phyloP scores from a whole-genome alignment of 1,140 invertebrate genomes.

The Brachionus rotundiformis region DNA sequence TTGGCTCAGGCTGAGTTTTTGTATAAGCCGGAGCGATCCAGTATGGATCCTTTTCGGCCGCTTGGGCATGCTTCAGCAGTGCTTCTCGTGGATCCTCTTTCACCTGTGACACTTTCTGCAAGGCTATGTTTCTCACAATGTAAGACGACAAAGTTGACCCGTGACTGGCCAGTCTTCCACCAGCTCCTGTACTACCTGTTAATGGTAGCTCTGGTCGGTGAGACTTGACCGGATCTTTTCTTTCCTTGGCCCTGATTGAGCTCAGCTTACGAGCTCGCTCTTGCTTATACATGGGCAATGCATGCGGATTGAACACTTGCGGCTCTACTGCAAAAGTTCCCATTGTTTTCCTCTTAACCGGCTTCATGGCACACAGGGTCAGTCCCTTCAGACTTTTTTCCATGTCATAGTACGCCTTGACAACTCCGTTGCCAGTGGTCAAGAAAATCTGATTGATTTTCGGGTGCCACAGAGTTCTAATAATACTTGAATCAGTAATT shows the following conservation, averaged over 20 bases:
- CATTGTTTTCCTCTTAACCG: constrained; percentile 70
- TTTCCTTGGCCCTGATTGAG: constrained; percentile 21
- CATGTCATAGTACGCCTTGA: constrained; percentile 87
- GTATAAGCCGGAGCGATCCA: constrained; percentile 89
- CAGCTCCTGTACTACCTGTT: constrained; percentile 76
- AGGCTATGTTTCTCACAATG: constrained; percentile 89
- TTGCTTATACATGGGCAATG: constrained; percentile 89
- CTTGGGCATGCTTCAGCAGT: constrained; percentile 93
- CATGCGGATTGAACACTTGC: constrained; percentile 70
- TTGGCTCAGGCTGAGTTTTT: constrained; percentile 72
- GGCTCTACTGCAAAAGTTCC: constrained; percentile 72
- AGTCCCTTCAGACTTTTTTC: constrained; percentile 71
- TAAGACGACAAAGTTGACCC: constrained; percentile 95
- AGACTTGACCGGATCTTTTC: constrained; percentile 70
- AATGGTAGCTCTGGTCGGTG: constrained; percentile 90
- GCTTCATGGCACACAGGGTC: constrained; percentile 78
- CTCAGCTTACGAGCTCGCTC: constrained; percentile 78
- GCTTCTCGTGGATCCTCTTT: constrained; percentile 94
- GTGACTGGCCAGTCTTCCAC: constrained; percentile 87
- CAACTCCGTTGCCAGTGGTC: constrained; percentile 83
- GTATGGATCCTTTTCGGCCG: constrained; percentile 92
- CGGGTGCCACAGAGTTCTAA: constrained; percentile 90
- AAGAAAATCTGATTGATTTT: constrained; percentile 94
- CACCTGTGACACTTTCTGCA: constrained; percentile 84
- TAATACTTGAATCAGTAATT: constrained; percentile 67